Conservation (phyloP, 92 coral and sea anemone genomes). For the Actinostola sp. region DNA sequence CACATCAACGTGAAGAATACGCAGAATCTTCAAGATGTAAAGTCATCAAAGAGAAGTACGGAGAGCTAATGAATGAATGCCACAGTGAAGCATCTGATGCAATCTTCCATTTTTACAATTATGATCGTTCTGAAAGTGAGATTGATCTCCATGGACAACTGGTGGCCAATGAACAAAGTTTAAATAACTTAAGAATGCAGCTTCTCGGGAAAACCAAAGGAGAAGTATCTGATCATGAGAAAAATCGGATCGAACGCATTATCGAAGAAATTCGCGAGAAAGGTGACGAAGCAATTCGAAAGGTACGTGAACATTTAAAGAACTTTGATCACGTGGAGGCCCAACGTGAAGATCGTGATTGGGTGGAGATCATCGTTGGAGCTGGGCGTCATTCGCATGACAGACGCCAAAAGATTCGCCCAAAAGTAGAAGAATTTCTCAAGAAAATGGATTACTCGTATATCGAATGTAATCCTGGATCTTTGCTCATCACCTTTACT, state of each 20-base stretch:
- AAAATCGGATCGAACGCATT: background rate
- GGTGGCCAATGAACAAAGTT: slow-evolving; percentile 18
- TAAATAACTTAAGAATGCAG: background rate
- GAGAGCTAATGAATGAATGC: slow-evolving; percentile 16
- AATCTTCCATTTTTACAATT: slow-evolving; percentile 31
- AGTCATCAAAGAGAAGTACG: slow-evolving; percentile 22
- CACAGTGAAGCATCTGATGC: slow-evolving; percentile 29
- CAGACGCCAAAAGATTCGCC: slow-evolving; percentile 31
- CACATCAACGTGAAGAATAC: background rate
- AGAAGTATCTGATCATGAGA: no score
- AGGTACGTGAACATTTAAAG: background rate
- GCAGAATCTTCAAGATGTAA: slow-evolving; percentile 5
- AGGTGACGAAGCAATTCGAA: slow-evolving; percentile 38
- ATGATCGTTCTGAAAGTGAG: slow-evolving; percentile 34
- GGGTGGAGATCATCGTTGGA: slow-evolving; percentile 51
- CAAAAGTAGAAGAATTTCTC: slow-evolving; percentile 29
- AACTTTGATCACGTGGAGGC: slow-evolving; percentile 18
- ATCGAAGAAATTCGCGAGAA: slow-evolving; percentile 9
- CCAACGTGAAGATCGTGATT: slow-evolving; percentile 5
- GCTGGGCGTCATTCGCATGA: slow-evolving; percentile 39
- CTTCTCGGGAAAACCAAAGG: background rate
- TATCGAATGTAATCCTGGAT: slow-evolving; percentile 30
- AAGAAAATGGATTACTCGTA: background rate
- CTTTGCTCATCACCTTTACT: slow-evolving; percentile 34
- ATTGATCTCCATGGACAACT: slow-evolving; percentile 41